Base-by-base conservation (phyloP, 2,113 vertebrate genomes). In the Dicentrarchus labrax region DNA sequence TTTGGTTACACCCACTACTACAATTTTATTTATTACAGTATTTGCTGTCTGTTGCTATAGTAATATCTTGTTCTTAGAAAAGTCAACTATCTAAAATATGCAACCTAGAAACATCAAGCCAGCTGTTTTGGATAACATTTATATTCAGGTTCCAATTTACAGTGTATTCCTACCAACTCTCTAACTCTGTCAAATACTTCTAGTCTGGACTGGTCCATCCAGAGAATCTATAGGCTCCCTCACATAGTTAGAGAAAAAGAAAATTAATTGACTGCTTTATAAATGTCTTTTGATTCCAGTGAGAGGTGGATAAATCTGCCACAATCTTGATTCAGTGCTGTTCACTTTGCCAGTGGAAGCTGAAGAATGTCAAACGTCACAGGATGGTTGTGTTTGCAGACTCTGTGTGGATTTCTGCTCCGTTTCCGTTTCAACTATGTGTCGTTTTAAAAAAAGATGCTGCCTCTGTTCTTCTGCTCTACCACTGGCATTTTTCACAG, bases 291-390 rank as follows among this genome's bases (percentile, higher is more conserved):
- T 48, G 62, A 72, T 78, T 78, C 48, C 59, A 65, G 19, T 6
- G 2, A 59, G 47, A 1, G 45, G 16, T 51, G 38, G 74, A 36
- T 48, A n/a, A 24, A 24, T 0, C 71, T 43, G 83, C 77, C 68
- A 79, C 61, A 73, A 62, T 72, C 75, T 62, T 89, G 78, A 90
- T 88, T 86, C 78, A 91, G 78, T 72, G 82, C 72, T 81, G 22
- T 62, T 90, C 78, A 89, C 75, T 86, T 89, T 61, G 56, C 54
- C 73, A 22, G 71, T 73, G 81, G 79, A 89, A 84, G 85, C 41
- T 82, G 67, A 92, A 91, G 86, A 92, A 92, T 93, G 88, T 93
- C 69, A 78, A 68, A 85, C 78, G 78, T 90, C 45, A 64, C 72
- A 76, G 75, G 45, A 62, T 51, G 64, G 30, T 62, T 72, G 54